These are phyloP conservation scores for Narcine bancroftii DNA, from an alignment of 2,113 vertebrate species.

Conservation along the genomic window DNA sequence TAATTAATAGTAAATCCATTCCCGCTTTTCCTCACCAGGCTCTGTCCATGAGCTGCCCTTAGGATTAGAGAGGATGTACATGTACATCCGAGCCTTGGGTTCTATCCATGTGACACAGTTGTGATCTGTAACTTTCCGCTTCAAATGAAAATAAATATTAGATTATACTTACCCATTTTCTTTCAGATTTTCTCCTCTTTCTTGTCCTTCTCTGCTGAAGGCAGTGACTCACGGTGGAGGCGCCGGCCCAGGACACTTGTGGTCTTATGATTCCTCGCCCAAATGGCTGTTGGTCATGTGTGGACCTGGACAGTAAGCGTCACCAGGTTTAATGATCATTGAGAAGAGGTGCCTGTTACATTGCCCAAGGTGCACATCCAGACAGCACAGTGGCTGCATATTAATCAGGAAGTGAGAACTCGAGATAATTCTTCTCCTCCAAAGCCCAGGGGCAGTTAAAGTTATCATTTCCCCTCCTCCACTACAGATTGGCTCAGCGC, in stretches of 20 bases:
- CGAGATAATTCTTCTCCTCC: background rate
- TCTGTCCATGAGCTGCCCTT: slow-evolving; percentile 50
- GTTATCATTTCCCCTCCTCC: background rate
- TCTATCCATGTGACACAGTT: background rate
- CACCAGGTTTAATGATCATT: background rate
- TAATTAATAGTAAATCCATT: slow-evolving; percentile 78
- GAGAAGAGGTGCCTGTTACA: background rate
- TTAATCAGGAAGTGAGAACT: background rate
- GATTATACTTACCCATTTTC: slow-evolving; percentile 13
- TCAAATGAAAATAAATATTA: background rate
- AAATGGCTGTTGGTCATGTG: background rate
- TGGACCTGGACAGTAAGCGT: background rate
- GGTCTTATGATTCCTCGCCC: background rate
- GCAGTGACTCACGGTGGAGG: background rate
- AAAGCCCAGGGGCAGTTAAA: background rate
- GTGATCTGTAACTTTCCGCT: background rate
- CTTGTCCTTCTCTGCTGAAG: background rate
- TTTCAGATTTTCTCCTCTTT: background rate
- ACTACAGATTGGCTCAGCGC: background rate
- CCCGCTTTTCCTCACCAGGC: slow-evolving; percentile 61
- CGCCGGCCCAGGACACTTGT: background rate
- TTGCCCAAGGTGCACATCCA: background rate
- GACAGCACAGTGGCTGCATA: background rate
- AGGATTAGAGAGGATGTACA: slow-evolving; percentile 52
- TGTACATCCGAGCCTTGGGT: slow-evolving; percentile 38